These are phyloP conservation scores for Catamblyrhynchus diadema DNA, from an alignment of 2,797 vertebrate species.

Conservation along the genomic window DNA sequence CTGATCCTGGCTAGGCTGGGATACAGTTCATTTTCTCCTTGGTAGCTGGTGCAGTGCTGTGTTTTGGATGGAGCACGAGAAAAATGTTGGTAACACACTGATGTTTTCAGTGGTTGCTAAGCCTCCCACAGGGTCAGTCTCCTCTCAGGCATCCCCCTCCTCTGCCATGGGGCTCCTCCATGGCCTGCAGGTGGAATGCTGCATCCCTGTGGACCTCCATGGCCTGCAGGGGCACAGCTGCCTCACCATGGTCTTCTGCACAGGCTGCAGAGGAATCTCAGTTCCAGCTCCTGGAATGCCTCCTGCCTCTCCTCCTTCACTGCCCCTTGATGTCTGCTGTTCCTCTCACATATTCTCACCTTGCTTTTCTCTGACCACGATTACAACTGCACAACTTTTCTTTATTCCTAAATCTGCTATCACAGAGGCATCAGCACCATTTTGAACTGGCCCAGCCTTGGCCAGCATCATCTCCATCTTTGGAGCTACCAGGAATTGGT, in stretches of 20 bases:
- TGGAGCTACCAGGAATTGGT: neutral
- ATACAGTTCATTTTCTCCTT: neutral
- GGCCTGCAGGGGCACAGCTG: neutral
- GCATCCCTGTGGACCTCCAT: neutral
- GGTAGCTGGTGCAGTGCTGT: neutral
- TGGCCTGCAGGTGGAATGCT: neutral
- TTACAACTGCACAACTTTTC: neutral
- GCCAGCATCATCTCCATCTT: neutral
- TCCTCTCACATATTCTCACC: neutral
- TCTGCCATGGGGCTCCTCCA: neutral
- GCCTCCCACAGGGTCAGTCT: neutral
- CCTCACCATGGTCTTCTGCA: neutral
- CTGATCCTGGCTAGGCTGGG: neutral
- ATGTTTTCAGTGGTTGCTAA: neutral
- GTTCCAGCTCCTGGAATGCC: neutral
- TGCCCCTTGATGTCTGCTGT: neutral
- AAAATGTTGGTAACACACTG: neutral
- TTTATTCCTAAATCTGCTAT: neutral
- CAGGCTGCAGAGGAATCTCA: neutral
- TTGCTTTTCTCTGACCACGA: neutral
- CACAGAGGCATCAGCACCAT: neutral
- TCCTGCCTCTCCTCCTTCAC: neutral
- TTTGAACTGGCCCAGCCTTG: neutral
- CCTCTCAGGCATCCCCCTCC: neutral
- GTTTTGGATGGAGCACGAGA: neutral